Base-by-base conservation (phyloP, 1,140 invertebrate genomes). In the Muscidifurax raptorellus region DNA sequence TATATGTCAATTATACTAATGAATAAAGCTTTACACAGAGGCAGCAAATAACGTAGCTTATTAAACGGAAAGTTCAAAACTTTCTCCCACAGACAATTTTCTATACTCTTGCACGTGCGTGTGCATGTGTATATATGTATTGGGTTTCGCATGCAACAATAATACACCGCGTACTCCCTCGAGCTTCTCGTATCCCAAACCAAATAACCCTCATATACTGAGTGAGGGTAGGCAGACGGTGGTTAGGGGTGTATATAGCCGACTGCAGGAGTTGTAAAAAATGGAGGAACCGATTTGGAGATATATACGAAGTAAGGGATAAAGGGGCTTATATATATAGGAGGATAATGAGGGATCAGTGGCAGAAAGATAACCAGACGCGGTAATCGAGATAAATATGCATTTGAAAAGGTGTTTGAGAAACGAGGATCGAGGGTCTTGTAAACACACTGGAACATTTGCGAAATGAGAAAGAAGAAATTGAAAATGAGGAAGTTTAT, bases 131-230 rank as follows among this genome's bases (percentile, higher is more conserved):
- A 78, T 66, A 1, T 44, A 67, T 80, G 69, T 80, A 52, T 18
- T n/a, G 27, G 22, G 30, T 69, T 52, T 67, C 36, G 32, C 66
- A 80, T 80, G 78, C 78, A 80, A 80, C 78, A 80, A 80, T 80
- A 80, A 80, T 80, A 80, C 78, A n/a, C 32, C 40, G 22, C 52
- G 71, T 74, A 74, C 71, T 74, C 71, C 71, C 71, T 28, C 27
- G 28, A 28, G 67, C 71, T 40, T 40, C 71, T n/a, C 78, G 36
- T 25, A 80, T 59, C 36, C 32, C n/a, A 47, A 82, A 40, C 47
- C 71, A 64, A 64, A 82, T 64, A 82, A 75, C 71, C 71, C 32
- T 25, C 47, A 22, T 36, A 30, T 64, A 69, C 28, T 44, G 12
- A 15, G 69, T 5, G 15, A 12, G n/a, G 27, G 40, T 6, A 69